Conservation (phyloP, 2,888 invertebrate genomes). For the Drosophila neotestacea region DNA sequence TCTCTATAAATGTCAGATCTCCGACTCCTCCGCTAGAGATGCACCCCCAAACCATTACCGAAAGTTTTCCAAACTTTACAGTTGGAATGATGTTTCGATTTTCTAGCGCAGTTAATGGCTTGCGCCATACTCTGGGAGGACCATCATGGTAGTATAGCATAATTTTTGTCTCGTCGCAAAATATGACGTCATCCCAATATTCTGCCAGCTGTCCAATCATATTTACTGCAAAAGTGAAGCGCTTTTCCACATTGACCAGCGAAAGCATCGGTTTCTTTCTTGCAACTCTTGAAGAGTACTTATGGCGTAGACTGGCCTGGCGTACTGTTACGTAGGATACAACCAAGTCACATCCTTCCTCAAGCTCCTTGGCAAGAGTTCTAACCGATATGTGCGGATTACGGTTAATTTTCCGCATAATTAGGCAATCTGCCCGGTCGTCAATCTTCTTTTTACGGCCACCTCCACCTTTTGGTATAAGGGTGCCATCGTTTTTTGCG, state of each 20-base stretch:
- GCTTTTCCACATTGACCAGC: constrained; percentile 1
- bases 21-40: constrained; percentile 2
- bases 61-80: constrained; percentile 10
- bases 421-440: constrained; percentile 1
- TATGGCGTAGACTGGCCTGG: not conserved
- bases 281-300: constrained; percentile 6
- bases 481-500: not conserved
- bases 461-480: not conserved
- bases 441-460: not conserved
- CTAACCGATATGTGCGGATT: constrained; percentile 3
- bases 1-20: constrained; percentile 5
- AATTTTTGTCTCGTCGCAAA: not conserved
- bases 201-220: not conserved
- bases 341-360: constrained; percentile 2
- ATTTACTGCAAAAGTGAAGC: not conserved
- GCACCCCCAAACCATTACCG: constrained; percentile 19
- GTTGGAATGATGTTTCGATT: constrained; percentile 9
- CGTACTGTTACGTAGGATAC: constrained; percentile 7
- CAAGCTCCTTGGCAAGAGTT: constrained; percentile 11
- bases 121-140: constrained; percentile 12
- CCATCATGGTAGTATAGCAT: constrained; percentile 19
- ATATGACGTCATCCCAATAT: not conserved
- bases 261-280: constrained; percentile 1
- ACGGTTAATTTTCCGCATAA: not conserved
- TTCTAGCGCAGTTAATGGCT: not conserved